Evolutionary conservation across 2,888 invertebrate species (phyloP).

Genomic region (Leucozona laternaria): DNA sequence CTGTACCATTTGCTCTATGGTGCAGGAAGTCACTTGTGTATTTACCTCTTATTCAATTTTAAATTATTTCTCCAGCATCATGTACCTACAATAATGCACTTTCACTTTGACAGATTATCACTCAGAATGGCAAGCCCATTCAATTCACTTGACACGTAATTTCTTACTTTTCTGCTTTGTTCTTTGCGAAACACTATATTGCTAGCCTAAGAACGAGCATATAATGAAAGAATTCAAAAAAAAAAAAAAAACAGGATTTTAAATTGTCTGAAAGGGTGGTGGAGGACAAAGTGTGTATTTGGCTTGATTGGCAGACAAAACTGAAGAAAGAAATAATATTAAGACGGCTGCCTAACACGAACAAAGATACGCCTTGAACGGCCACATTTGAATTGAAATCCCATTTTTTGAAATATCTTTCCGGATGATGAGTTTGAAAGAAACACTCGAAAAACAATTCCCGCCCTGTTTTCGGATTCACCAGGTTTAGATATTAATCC

Average conservation of each 20-base stretch:
- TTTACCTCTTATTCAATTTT: conserved; percentile 43
- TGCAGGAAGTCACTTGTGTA: not conserved
- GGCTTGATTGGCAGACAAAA: conserved; percentile 42
- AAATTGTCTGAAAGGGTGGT: conserved; percentile 16
- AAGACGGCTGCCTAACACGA: conserved; percentile 17
- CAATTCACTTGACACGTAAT: conserved; percentile 62
- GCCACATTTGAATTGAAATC: conserved; percentile 9
- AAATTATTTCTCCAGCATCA: conserved; percentile 26
- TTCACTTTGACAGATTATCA: conserved; percentile 66
- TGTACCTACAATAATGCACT: conserved; percentile 41
- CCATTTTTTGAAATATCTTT: conserved; percentile 24
- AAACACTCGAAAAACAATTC: conserved; percentile 22
- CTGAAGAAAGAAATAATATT: conserved; percentile 36
- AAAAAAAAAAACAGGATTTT: not conserved
- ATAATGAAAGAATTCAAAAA: not conserved
- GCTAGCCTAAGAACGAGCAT: not conserved
- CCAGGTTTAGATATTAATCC: conserved; percentile 11
- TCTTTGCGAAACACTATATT: not conserved
- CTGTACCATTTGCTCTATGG: not conserved
- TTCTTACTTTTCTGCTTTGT: conserved; percentile 32
- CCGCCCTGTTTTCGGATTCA: conserved; percentile 28
- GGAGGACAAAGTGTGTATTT: conserved; percentile 26
- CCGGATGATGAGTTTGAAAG: not conserved
- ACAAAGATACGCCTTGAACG: not conserved
- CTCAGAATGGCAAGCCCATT: conserved; percentile 45